phyloP scores from a whole-genome alignment of 2,113 vertebrate species.

The Marmota flaviventris region DNA sequence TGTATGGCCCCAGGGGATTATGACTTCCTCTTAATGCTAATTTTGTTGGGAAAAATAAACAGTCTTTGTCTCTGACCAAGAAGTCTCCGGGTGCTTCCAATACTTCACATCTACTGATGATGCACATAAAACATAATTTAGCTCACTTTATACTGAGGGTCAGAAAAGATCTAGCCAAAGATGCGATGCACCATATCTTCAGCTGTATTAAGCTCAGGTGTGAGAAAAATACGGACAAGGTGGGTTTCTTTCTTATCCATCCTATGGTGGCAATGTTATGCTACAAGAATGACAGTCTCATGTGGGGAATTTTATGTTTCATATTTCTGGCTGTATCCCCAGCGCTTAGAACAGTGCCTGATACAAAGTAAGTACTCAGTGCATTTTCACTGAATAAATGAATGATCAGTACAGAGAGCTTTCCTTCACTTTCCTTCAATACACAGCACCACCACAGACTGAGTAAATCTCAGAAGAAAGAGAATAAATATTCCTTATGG shows the following conservation, averaged over 20 bases:
- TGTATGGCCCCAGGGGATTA: too few species aligned
- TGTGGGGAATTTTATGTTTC: not conserved
- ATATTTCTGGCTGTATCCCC: not conserved
- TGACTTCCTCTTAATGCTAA: not conserved
- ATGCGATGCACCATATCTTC: not conserved
- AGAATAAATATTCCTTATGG: constrained; percentile 57
- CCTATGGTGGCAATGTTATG: fast-evolving
- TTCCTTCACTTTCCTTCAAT: not conserved
- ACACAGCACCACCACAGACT: not conserved
- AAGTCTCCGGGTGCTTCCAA: not conserved
- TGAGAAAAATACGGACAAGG: not conserved
- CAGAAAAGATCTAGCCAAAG: not conserved
- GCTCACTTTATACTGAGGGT: not conserved
- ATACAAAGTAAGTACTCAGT: not conserved
- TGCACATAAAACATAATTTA: not conserved
- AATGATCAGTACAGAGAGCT: not conserved
- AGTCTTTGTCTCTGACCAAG: not conserved
- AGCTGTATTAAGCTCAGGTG: not conserved
- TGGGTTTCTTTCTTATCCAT: not conserved
- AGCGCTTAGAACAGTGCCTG: not conserved
- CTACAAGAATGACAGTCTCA: not conserved
- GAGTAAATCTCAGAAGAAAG: constrained; percentile 29
- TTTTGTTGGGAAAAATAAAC: not conserved
- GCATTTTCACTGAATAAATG: not conserved
- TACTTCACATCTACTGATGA: not conserved